Evolutionary conservation across 2,888 invertebrate species (phyloP), one percentile per base, ranked within the genome.

Genomic region (Chironomus riparius): DNA sequence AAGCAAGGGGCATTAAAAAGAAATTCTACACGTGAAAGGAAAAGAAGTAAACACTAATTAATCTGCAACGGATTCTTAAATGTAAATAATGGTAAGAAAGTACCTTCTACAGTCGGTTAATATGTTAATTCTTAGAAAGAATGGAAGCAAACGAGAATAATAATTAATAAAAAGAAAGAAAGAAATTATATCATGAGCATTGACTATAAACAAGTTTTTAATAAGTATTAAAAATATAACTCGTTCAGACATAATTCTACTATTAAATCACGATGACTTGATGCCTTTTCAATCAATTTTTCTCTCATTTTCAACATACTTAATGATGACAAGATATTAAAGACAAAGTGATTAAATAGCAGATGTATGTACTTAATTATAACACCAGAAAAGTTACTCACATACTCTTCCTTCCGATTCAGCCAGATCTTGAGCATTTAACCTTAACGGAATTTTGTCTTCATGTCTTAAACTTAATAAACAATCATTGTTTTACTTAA

Each of bases 1-100:
- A 71, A 71, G 71, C 71, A 71, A 50, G 71, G 71, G 48, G 56
- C 71, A 50, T 71, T 71, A 71, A 65, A 68, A 15, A 56, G 56
- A 71, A 71, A 69, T 70, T 70, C 71, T 22, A 24, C 65, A 65
- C 24, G 21, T 10, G 38, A 38, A 38, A 38, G 38, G 38, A 38
- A 65, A 24, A 65, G 13, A 24, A 21, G 22, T 24, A 50, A 21
- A 13, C 65, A 65, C 65, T 65, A 65, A 65, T 65, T 65, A 65
- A 15, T 15, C 65, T 21, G 65, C 65, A 65, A 65, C 65, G 65
- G 65, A 65, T 65, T 65, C 65, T 65, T 21, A 22, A 24, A 56
- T 15, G 56, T 18, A 56, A 18, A 56, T 15, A 56, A 56, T 18
- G 15, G 15, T n/a, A 15, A 50, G 50, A 50, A 50, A 56, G 18